These are phyloP conservation scores for Vimba vimba DNA, from an alignment of 2,113 vertebrate genomes.

Conservation along the genomic window DNA sequence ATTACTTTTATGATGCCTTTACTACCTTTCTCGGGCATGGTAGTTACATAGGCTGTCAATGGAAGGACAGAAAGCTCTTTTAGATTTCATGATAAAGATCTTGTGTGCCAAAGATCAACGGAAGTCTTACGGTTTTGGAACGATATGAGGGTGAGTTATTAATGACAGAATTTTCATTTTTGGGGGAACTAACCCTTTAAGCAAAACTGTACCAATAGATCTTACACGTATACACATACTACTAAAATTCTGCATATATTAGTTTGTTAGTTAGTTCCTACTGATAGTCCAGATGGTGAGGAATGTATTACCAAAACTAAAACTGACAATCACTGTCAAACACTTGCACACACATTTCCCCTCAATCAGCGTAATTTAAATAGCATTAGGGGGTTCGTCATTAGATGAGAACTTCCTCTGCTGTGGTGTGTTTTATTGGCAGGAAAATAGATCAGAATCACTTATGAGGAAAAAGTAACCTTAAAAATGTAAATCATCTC, in stretches of 20 bases:
- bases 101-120: too few relatives aligned
- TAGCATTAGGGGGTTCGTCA: constrained; percentile 13
- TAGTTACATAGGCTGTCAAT: too few relatives aligned
- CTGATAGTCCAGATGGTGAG: constrained; percentile 20
- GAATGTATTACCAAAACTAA: constrained; percentile 25
- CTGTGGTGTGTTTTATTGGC: constrained; percentile 26
- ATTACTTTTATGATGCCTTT: too few relatives aligned
- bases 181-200: background rate
- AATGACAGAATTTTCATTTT: too few relatives aligned
- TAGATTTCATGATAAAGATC: too few relatives aligned
- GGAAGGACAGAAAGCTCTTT: too few relatives aligned
- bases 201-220: background rate
- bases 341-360: background rate
- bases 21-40: too few relatives aligned
- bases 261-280: background rate
- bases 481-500: constrained; percentile 47
- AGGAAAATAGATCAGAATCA: constrained; percentile 9
- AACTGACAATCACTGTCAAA: constrained; percentile 11
- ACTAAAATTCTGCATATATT: background rate
- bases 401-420: constrained; percentile 20
- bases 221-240: too few relatives aligned
- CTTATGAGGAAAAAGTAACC: constrained; percentile 26
- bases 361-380: constrained; percentile 21
- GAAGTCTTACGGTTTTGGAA: too few relatives aligned
- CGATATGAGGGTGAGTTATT: too few relatives aligned